Evolutionary conservation across 2,113 vertebrate species (phyloP).

Genomic region (Myotis davidii): DNA sequence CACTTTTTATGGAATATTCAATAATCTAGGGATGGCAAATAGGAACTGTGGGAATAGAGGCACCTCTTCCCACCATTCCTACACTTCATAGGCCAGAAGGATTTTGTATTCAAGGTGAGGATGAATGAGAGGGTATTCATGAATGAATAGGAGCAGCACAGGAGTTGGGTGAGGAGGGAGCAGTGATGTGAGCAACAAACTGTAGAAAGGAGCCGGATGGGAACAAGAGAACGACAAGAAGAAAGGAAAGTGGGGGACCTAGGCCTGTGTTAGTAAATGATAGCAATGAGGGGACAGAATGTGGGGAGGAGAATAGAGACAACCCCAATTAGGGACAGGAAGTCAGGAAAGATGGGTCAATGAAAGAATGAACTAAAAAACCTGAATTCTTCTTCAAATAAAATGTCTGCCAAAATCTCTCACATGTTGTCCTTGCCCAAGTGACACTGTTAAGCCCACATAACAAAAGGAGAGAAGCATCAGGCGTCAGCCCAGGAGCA

Average conservation of each 20-base stretch:
- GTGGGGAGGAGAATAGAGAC: neutral
- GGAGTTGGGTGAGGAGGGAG: fast-evolving
- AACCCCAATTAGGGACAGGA: neutral
- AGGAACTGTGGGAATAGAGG: neutral
- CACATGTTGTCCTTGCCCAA: too few relatives aligned
- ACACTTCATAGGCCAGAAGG: neutral
- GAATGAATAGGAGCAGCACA: neutral
- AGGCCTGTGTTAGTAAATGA: neutral
- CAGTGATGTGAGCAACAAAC: neutral
- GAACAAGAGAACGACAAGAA: neutral
- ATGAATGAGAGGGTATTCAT: neutral
- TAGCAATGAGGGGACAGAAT: neutral
- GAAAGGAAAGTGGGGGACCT: neutral
- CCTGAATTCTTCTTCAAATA: too few relatives aligned
- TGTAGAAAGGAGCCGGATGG: neutral
- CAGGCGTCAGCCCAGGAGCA: too few relatives aligned
- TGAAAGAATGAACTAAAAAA: too few relatives aligned
- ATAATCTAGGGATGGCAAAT: neutral
- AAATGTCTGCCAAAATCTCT: too few relatives aligned
- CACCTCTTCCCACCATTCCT: neutral
- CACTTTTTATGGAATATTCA: neutral
- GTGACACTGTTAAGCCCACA: too few relatives aligned
- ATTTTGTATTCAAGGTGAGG: neutral
- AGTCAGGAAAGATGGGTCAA: neutral
- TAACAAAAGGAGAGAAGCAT: neutral